Conservation (phyloP, 2,888 invertebrate species). For the Platycheirus albimanus region DNA sequence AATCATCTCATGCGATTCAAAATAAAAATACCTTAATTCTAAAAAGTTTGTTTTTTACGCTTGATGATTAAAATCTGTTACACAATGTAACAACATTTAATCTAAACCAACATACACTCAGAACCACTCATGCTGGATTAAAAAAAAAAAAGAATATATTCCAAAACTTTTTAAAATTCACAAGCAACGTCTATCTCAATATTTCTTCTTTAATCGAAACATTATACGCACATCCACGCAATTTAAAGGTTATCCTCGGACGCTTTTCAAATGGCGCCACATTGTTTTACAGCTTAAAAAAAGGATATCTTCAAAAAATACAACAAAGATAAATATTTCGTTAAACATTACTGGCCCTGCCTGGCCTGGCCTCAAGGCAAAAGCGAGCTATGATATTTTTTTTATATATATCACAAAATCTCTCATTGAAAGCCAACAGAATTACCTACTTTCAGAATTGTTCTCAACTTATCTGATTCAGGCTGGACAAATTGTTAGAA, state of each 20-base stretch:
- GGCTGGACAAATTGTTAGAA: slow-evolving; percentile 66
- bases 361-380: slow-evolving; percentile 11
- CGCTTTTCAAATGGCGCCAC: slow-evolving; percentile 68
- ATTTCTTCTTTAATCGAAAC: slow-evolving; percentile 63
- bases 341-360: slow-evolving; percentile 10
- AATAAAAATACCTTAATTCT: no score
- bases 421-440: slow-evolving; percentile 33
- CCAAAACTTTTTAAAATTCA: slow-evolving; percentile 51
- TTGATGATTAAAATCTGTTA: no score
- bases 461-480: slow-evolving; percentile 60
- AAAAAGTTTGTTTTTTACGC: no score
- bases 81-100: no score
- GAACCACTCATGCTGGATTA: neutral
- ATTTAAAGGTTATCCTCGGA: slow-evolving; percentile 59
- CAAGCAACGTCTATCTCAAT: slow-evolving; percentile 48
- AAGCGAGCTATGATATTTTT: slow-evolving; percentile 29
- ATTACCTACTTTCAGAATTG: slow-evolving; percentile 31
- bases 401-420: slow-evolving; percentile 30
- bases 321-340: slow-evolving; percentile 23
- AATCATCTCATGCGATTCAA: no score
- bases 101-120: no score
- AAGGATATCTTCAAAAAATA: slow-evolving; percentile 24
- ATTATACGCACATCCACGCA: slow-evolving; percentile 69
- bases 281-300: slow-evolving; percentile 66
- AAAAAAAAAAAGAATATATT: neutral